Percentiles rank a stretch among this genome's conserved stretches.
phyloP scores from a whole-genome alignment of 2,888 invertebrate genomes.

The Baronia brevicornis region DNA sequence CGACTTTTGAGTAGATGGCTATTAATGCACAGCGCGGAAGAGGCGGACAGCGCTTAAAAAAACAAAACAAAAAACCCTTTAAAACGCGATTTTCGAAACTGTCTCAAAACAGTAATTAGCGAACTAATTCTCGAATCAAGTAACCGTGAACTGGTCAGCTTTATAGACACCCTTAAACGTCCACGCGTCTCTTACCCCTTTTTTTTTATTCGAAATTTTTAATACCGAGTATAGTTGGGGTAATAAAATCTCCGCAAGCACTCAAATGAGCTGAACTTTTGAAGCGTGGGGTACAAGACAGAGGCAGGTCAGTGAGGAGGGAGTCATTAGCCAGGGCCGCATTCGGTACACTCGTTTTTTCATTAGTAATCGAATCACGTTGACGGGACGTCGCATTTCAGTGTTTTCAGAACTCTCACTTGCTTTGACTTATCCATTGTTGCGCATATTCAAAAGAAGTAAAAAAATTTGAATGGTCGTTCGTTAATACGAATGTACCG shows the following conservation, averaged over 20 bases:
- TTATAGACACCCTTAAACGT: constrained; percentile 52
- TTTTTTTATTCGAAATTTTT: constrained; percentile 45
- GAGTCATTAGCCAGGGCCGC: constrained; percentile 54
- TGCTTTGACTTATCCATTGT: neutral
- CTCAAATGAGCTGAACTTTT: constrained; percentile 75
- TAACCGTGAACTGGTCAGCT: constrained; percentile 63
- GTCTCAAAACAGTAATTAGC: constrained; percentile 62
- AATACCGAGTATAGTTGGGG: constrained; percentile 69
- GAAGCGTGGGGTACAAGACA: constrained; percentile 72
- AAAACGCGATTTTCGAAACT: constrained; percentile 43
- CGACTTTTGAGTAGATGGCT: constrained; percentile 14
- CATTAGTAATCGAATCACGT: constrained; percentile 16
- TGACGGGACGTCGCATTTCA: constrained; percentile 9
- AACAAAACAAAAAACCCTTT: constrained; percentile 22
- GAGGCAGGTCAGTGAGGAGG: constrained; percentile 68
- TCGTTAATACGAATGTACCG: no score
- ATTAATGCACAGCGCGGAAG: constrained; percentile 13
- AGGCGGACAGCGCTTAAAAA: constrained; percentile 12
- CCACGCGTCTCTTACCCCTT: constrained; percentile 57
- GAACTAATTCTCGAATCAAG: constrained; percentile 61
- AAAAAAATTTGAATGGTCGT: no score
- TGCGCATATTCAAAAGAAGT: neutral
- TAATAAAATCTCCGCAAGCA: constrained; percentile 73
- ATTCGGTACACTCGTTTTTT: constrained; percentile 23
- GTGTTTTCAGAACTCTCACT: constrained; percentile 1